Evolutionary conservation across 2,113 vertebrate species (phyloP).

Genomic region (Mirounga angustirostris): DNA sequence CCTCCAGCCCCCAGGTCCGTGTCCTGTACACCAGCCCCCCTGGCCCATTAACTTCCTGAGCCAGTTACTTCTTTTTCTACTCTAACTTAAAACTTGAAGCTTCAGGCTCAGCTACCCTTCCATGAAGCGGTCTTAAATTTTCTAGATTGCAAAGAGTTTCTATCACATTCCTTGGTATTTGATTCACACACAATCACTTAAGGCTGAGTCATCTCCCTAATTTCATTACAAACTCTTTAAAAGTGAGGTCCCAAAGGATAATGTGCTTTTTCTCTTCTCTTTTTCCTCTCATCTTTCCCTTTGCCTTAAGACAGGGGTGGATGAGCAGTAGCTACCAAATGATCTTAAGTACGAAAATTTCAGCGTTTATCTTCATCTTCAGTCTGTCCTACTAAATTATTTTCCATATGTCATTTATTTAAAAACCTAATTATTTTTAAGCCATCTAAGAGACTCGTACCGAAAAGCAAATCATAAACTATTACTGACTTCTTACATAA

Average conservation of each 20-base stretch:
- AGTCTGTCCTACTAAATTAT: not conserved
- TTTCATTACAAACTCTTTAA: not conserved
- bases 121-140: not conserved
- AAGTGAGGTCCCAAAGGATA: not conserved
- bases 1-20: not conserved
- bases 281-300: not conserved
- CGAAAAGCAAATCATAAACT: conserved; percentile 46
- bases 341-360: conserved; percentile 41
- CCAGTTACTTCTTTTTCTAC: not conserved
- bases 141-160: not conserved
- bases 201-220: not conserved
- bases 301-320: not conserved
- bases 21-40: not conserved
- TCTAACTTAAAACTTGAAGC: conserved; percentile 11
- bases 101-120: not conserved
- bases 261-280: not conserved
- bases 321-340: not conserved
- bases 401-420: not conserved
- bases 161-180: not conserved
- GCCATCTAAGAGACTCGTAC: not conserved
- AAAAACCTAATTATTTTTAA: conserved; percentile 27
- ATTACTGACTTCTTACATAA: conserved; percentile 1
- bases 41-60: not conserved
- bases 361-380: not conserved
- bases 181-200: not conserved